These are phyloP conservation scores for Scaptodrosophila latifasciaeformis DNA, from an alignment of 2,888 invertebrate species.

Conservation along the genomic window DNA sequence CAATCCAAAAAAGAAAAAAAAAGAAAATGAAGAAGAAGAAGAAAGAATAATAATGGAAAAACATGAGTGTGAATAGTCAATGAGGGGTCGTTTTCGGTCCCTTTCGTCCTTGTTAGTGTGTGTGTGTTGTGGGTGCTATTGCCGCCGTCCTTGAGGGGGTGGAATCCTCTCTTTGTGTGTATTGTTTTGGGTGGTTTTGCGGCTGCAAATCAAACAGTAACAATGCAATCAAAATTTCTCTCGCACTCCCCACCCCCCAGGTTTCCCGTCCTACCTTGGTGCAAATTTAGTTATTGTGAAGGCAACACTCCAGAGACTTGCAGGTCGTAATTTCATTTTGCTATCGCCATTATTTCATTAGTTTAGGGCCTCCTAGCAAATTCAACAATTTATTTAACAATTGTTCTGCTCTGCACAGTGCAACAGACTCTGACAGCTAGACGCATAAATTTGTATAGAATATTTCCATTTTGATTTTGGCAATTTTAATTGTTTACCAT, in stretches of 20 bases:
- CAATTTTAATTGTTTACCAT: slow-evolving; percentile 62
- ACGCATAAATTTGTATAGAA: slow-evolving; percentile 64
- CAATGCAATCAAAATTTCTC: slow-evolving; percentile 69
- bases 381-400: slow-evolving; percentile 46
- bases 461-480: slow-evolving; percentile 65
- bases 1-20: slow-evolving; percentile 28
- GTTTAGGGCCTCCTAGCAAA: slow-evolving; percentile 28
- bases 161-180: background rate
- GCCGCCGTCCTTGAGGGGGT: background rate
- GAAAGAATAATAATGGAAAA: slow-evolving; percentile 35
- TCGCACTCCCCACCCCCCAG: no score
- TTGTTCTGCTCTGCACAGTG: slow-evolving; percentile 1
- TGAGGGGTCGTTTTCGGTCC: slow-evolving; percentile 30
- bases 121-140: slow-evolving; percentile 9
- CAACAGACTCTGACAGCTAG: slow-evolving; percentile 54
- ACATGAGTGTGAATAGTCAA: slow-evolving; percentile 71
- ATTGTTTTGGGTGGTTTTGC: no score
- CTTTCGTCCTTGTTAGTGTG: slow-evolving; percentile 1
- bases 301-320: slow-evolving; percentile 44
- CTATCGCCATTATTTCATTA: slow-evolving; percentile 61
- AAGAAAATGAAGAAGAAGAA: slow-evolving; percentile 36
- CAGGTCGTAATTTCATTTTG: slow-evolving; percentile 60
- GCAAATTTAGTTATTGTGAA: slow-evolving; percentile 65
- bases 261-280: slow-evolving; percentile 41
- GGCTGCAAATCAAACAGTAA: slow-evolving; percentile 63